Percentiles rank a stretch among this genome's conserved stretches.
These are phyloP conservation scores for human DNA, from an alignment of 2,113 vertebrate genomes.

Conservation along the genomic window DNA sequence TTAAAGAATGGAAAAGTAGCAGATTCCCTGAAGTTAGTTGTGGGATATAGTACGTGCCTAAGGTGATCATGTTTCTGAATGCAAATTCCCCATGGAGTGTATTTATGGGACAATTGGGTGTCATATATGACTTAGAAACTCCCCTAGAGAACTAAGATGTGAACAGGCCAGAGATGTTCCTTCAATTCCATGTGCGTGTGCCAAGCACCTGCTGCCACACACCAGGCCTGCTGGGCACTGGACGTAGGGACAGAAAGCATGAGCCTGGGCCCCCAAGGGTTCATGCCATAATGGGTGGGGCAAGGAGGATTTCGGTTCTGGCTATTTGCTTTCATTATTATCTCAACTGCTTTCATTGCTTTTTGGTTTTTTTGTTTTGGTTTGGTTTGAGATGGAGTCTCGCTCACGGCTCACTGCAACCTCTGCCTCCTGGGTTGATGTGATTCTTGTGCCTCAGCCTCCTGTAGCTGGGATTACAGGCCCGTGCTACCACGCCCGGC, in stretches of 20 bases:
- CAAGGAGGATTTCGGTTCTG: background rate
- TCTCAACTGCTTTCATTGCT: background rate
- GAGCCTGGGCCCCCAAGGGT: background rate
- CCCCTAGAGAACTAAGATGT: background rate
- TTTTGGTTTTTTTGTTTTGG: background rate
- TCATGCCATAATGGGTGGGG: background rate
- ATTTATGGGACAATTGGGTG: background rate
- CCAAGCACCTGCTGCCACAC: background rate
- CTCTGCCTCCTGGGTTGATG: too few species aligned
- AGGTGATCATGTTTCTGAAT: background rate
- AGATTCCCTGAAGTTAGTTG: background rate
- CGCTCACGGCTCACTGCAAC: too few species aligned
- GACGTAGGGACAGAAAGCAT: accelerated
- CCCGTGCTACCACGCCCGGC: too few species aligned
- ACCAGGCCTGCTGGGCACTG: background rate
- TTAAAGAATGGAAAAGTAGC: background rate
- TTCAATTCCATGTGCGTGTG: background rate
- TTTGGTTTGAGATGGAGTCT: too few species aligned
- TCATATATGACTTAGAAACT: background rate
- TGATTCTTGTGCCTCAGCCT: too few species aligned
- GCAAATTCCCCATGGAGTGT: background rate
- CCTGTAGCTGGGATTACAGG: too few species aligned
- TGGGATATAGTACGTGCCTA: background rate
- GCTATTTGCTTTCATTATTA: background rate
- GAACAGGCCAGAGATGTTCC: background rate